Conservation (phyloP, 2,888 invertebrate genomes). For the Standfussiana lucernea region DNA sequence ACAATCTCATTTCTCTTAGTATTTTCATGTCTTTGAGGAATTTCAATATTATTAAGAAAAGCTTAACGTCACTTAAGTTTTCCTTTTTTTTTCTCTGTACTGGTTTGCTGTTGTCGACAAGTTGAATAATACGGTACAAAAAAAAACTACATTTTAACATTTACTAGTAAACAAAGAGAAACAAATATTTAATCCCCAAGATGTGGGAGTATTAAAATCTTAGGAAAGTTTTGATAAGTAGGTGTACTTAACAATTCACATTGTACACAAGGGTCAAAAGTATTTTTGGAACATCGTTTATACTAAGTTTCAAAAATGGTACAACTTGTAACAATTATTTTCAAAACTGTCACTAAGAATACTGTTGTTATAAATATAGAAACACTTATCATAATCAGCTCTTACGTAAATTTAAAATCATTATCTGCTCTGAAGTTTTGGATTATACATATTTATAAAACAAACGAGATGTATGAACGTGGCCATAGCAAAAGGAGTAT, state of each 20-base stretch:
- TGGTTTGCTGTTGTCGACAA: constrained; percentile 14
- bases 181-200: constrained; percentile 6
- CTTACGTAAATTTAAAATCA: background rate
- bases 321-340: background rate
- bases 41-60: constrained; percentile 24
- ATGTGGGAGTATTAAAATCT: background rate
- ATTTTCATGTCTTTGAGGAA: background rate
- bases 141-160: background rate
- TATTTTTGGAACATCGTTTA: too few relatives aligned
- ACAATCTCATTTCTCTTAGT: background rate
- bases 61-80: background rate
- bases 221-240: background rate
- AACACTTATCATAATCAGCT: background rate
- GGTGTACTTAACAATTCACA: constrained; percentile 2
- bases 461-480: too few relatives aligned
- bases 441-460: too few relatives aligned
- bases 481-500: too few relatives aligned
- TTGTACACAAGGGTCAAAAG: background rate
- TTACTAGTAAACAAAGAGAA: constrained; percentile 2
- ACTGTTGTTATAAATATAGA: background rate
- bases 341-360: background rate
- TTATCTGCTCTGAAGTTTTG: background rate
- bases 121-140: background rate
- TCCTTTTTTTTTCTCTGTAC: constrained; percentile 33
- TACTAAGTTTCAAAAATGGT: background rate